Conservation (phyloP, 2,797 vertebrate genomes). For the Catamblyrhynchus diadema region DNA sequence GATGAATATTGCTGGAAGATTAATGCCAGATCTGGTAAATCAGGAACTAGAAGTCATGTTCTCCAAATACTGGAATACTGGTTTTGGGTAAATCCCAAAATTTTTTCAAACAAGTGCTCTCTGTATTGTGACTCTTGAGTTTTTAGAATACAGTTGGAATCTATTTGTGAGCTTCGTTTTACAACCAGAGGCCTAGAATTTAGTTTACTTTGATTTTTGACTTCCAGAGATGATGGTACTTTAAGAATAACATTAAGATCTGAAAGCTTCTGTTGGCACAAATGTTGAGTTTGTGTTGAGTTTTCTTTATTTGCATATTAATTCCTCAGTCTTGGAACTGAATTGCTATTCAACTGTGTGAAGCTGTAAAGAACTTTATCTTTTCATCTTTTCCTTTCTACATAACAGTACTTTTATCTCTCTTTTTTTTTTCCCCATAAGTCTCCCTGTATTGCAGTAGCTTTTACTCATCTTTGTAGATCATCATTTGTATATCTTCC, state of each 20-base stretch:
- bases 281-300: neutral
- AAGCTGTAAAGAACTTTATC: neutral
- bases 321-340: neutral
- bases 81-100: neutral
- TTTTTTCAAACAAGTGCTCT: neutral
- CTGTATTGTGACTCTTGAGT: neutral
- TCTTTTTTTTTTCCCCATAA: fast-evolving
- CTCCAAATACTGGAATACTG: neutral
- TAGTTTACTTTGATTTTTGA: neutral
- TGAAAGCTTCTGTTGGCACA: neutral
- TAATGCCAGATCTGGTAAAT: neutral
- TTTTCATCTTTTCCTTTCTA: neutral
- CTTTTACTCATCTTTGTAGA: neutral
- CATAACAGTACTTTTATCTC: neutral
- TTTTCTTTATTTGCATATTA: neutral
- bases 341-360: neutral
- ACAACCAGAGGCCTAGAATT: neutral
- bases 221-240: neutral
- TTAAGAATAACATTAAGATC: neutral
- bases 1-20: neutral
- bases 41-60: neutral
- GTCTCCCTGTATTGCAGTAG: neutral
- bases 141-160: neutral
- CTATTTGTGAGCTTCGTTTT: neutral
- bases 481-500: neutral